phyloP scores from a whole-genome alignment of 2,113 vertebrate species.

The Colossoma macropomum region DNA sequence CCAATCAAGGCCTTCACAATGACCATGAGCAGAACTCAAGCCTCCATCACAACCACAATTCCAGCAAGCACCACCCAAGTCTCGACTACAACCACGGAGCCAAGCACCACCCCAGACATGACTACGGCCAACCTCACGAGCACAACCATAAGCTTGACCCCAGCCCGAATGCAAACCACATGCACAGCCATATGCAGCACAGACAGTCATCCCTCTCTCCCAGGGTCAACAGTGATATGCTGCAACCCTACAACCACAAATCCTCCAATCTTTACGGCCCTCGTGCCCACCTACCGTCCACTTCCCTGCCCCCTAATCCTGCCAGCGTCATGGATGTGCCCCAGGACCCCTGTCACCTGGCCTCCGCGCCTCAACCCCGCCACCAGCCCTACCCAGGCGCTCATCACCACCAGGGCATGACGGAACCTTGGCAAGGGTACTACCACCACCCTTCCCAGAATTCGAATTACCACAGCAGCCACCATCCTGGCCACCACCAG shows the following conservation, averaged over 20 bases:
- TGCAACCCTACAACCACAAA: slow-evolving; percentile 84
- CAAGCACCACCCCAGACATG: slow-evolving; percentile 69
- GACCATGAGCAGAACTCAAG: slow-evolving; percentile 68
- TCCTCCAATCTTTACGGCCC: slow-evolving; percentile 81
- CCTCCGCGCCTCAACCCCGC: slow-evolving; percentile 73
- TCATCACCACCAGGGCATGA: slow-evolving; percentile 80
- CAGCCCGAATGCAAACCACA: slow-evolving; percentile 62
- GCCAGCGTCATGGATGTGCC: slow-evolving; percentile 74
- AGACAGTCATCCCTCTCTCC: slow-evolving; percentile 79
- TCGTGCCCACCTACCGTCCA: slow-evolving; percentile 79
- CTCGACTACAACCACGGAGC: slow-evolving; percentile 71
- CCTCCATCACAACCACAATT: slow-evolving; percentile 73
- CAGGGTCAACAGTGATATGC: slow-evolving; percentile 78
- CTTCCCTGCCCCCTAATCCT: slow-evolving; percentile 74
- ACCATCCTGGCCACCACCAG: slow-evolving; percentile 72
- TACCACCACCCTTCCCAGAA: slow-evolving; percentile 71
- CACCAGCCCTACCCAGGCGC: slow-evolving; percentile 71
- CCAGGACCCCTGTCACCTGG: slow-evolving; percentile 76
- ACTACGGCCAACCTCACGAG: slow-evolving; percentile 69
- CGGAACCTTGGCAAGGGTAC: slow-evolving; percentile 86
- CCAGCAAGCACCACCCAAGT: slow-evolving; percentile 74
- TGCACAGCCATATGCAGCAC: slow-evolving; percentile 67
- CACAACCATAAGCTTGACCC: slow-evolving; percentile 69
- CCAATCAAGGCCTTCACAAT: slow-evolving; percentile 45
- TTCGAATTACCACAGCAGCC: slow-evolving; percentile 70